Conservation (phyloP, 2,888 invertebrate genomes). For the Ypsolopha scabrella region DNA sequence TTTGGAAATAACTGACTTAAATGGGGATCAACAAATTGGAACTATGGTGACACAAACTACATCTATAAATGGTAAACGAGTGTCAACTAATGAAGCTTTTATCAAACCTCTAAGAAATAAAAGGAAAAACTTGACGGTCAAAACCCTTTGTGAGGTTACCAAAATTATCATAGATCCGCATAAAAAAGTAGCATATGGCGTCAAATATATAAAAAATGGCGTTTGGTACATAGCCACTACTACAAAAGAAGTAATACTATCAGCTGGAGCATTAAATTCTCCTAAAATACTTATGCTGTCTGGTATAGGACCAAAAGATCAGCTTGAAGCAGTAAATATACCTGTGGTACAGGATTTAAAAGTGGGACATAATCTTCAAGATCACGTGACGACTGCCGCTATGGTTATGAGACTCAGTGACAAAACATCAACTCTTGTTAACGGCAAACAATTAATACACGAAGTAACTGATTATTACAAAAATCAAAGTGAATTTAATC, state of each 20-base stretch:
- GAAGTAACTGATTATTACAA: conserved; percentile 46
- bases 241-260: conserved; percentile 71
- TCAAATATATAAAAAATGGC: conserved; percentile 31
- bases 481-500: conserved; percentile 33
- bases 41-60: conserved; percentile 73
- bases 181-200: conserved; percentile 30
- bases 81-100: conserved; percentile 74
- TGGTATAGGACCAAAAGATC: conserved; percentile 71
- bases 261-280: conserved; percentile 70
- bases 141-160: conserved; percentile 62
- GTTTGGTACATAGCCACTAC: conserved; percentile 29
- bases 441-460: conserved; percentile 30
- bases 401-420: conserved; percentile 66
- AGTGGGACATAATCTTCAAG: conserved; percentile 81
- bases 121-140: conserved; percentile 55
- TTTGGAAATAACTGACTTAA: conserved; percentile 67
- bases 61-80: conserved; percentile 64
- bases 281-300: conserved; percentile 74
- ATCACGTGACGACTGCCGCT: conserved; percentile 71
- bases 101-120: conserved; percentile 70
- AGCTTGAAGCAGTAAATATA: conserved; percentile 53
- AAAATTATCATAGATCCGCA: conserved; percentile 63
- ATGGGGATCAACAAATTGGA: conserved; percentile 67
- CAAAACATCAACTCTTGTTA: conserved; percentile 53
- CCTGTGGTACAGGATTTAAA: conserved; percentile 71